phyloP scores from a whole-genome alignment of 2,113 vertebrate genomes.

The Glaucidium brasilianum region DNA sequence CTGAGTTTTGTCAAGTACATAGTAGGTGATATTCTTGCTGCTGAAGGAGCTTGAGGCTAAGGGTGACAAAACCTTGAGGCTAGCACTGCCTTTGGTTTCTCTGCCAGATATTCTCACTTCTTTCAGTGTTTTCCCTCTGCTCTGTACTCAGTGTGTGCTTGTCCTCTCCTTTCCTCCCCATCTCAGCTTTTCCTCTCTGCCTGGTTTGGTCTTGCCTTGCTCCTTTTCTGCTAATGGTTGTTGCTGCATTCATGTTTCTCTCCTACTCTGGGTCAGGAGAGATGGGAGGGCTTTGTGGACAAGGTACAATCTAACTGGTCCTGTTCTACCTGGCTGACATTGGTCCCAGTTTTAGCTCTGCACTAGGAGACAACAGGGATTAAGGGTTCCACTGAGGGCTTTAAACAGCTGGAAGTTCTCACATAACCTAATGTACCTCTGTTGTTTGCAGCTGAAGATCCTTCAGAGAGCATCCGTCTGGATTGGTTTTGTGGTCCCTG shows the following conservation, averaged over 20 bases:
- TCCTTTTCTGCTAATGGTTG: neutral
- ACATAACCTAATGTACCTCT: rapidly evolving
- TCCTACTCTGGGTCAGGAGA: neutral
- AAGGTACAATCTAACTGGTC: rapidly evolving
- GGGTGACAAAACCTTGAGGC: neutral
- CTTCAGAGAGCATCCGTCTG: neutral
- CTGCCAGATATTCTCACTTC: rapidly evolving
- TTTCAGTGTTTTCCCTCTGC: neutral
- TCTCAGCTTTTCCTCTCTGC: neutral
- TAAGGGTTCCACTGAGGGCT: neutral
- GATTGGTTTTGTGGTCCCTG: neutral
- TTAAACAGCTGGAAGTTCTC: neutral
- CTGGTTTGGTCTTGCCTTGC: neutral
- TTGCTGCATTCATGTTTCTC: rapidly evolving
- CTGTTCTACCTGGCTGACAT: neutral
- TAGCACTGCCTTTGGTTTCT: neutral
- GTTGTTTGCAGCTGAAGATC: conserved; percentile 17
- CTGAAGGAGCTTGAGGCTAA: neutral
- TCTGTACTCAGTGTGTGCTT: rapidly evolving
- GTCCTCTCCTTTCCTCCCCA: neutral
- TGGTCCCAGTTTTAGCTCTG: rapidly evolving
- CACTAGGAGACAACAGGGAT: neutral
- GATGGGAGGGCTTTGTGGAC: rapidly evolving
- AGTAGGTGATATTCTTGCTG: neutral
- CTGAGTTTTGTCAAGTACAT: neutral